Percentiles rank a stretch among this genome's conserved stretches.
phyloP scores from a whole-genome alignment of 2,113 vertebrate genomes.

The Merops nubicus region DNA sequence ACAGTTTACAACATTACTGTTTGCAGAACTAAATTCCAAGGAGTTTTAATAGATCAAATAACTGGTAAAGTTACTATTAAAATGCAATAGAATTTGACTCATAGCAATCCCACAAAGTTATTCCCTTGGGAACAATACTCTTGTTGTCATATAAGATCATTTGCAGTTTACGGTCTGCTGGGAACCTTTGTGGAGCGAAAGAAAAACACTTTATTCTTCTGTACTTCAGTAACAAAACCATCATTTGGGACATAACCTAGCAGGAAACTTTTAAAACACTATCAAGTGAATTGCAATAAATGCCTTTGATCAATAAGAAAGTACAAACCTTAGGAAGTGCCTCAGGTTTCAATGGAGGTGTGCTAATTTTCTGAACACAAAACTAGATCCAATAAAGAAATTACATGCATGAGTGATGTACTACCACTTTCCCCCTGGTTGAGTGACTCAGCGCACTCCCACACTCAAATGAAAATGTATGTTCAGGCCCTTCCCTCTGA shows the following conservation, averaged over 20 bases:
- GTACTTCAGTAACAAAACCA: background rate
- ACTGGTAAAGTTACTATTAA: background rate
- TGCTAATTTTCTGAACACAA: background rate
- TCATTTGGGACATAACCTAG: background rate
- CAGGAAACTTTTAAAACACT: background rate
- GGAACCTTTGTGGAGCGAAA: background rate
- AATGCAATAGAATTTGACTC: background rate
- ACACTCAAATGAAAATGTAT: background rate
- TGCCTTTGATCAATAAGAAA: background rate
- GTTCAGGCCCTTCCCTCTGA: background rate
- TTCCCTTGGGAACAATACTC: background rate
- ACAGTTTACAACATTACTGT: background rate
- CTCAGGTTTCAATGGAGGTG: background rate
- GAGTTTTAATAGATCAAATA: background rate
- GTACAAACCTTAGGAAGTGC: background rate
- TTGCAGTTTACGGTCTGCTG: background rate
- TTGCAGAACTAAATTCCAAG: background rate
- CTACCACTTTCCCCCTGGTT: background rate
- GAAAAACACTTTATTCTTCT: background rate
- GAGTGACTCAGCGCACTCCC: background rate
- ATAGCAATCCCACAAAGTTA: background rate
- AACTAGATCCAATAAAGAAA: background rate
- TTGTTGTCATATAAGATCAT: background rate
- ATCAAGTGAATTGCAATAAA: background rate
- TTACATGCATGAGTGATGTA: background rate